These are phyloP conservation scores for Coilia nasus DNA, from an alignment of 2,797 vertebrate species.

Conservation along the genomic window DNA sequence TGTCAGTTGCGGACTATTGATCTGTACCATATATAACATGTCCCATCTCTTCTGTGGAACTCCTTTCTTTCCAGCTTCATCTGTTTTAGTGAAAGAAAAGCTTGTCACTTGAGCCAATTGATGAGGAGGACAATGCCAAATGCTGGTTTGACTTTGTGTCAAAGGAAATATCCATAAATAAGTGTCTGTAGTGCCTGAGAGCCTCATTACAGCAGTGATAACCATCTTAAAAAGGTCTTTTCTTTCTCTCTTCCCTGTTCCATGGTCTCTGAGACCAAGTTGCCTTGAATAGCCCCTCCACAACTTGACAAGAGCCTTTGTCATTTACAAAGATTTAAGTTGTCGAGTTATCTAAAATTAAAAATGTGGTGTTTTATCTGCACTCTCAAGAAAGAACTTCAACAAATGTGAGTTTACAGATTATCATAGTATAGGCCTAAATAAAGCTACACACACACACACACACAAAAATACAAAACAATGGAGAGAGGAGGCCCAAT, in stretches of 20 bases:
- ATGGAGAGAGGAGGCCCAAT: neutral
- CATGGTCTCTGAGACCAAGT: neutral
- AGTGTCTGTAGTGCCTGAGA: conserved; percentile 46
- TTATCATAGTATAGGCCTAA: neutral
- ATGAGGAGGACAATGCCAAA: conserved; percentile 49
- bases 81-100: conserved; percentile 67
- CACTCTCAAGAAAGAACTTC: neutral
- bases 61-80: conserved; percentile 44
- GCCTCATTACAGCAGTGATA: conserved; percentile 40
- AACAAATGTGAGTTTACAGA: neutral
- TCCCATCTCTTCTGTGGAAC: conserved; percentile 45
- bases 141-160: conserved; percentile 59
- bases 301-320: neutral
- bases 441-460: neutral
- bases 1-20: conserved; percentile 58
- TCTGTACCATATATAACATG: conserved; percentile 67
- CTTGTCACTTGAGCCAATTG: conserved; percentile 52
- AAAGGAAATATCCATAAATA: conserved; percentile 48
- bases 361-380: neutral
- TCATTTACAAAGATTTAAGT: neutral
- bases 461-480: neutral
- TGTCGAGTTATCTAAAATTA: neutral
- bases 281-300: neutral
- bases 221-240: conserved; percentile 55
- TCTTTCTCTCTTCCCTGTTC: neutral